Base-by-base conservation (phyloP, 2,888 invertebrate genomes). In the Arge pagana region DNA sequence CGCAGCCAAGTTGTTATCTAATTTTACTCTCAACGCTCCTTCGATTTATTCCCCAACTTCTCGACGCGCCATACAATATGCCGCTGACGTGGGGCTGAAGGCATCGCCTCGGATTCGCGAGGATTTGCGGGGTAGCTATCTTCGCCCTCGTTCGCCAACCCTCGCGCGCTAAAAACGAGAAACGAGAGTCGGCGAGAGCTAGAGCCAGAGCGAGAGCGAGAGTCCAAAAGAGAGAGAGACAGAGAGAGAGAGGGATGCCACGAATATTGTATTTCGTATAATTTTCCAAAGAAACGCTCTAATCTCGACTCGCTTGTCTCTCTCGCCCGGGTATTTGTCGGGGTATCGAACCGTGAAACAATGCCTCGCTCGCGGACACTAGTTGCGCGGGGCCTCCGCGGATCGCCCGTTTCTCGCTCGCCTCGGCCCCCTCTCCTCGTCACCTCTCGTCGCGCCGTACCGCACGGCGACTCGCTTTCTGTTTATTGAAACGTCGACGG, bases 21-120 rank as follows among this genome's bases (percentile, higher is more conserved):
- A 76, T 76, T 76, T 76, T 74, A 76, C 76, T 76, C 74, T 74
- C 74, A 76, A 73, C 76, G 73, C 75, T 76, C 73, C 72, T 76
- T 76, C 76, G 76, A 76, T 76, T 76, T 76, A 76, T 76, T 73
- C 74, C 69, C 74, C 68, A 76, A 76, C 74, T 76, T 76, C 67
- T 71, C 70, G 70, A 66, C 71, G 72, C 73, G 74, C 76, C n/a
- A n/a, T 76, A 76, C 76, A 76, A 76, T 76, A 76, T 76, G 76
- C 76, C 69, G 64, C 70, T 68, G 67, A 68, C 69, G 65, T 67
- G 62, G 42, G 19, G 42, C 30, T 11, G 19, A 21, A 33, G 45
- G 45, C 21, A 45, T 33, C 2, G 26, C 26, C 26, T n/a, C 8
- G 26, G n/a, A n/a, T n/a, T n/a, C n/a, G n/a, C n/a, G n/a, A n/a